phyloP scores from a whole-genome alignment of 2,113 vertebrate genomes.

The Leptosomus discolor region DNA sequence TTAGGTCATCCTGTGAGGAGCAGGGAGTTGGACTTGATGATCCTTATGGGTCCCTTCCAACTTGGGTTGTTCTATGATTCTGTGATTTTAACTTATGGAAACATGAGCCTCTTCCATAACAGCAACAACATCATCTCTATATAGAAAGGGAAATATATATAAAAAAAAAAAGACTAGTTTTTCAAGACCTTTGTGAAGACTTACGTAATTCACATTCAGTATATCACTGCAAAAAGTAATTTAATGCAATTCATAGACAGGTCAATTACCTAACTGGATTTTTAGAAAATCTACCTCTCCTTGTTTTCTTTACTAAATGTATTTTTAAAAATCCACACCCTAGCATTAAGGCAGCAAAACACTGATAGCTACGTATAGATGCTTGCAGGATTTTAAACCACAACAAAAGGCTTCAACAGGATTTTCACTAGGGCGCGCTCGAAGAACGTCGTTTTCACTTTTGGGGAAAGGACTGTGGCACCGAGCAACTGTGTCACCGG shows the following conservation, averaged over 20 bases:
- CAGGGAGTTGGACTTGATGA: background rate
- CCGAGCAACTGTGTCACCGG: background rate
- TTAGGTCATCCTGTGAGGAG: background rate
- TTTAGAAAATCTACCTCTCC: background rate
- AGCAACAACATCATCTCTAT: background rate
- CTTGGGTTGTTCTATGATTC: background rate
- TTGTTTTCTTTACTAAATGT: background rate
- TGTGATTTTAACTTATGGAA: background rate
- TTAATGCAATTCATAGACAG: background rate
- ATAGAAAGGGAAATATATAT: background rate
- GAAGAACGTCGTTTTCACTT: background rate
- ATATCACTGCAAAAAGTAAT: background rate
- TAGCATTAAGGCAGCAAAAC: background rate
- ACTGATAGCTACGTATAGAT: background rate
- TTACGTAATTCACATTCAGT: background rate
- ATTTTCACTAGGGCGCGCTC: slow-evolving; percentile 30
- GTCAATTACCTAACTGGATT: background rate
- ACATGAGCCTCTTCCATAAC: background rate
- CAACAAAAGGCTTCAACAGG: background rate
- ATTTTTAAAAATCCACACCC: background rate
- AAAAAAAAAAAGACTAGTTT: background rate
- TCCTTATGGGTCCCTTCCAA: background rate
- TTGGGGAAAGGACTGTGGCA: fast-evolving
- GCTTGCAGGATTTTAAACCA: background rate
- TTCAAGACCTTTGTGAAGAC: background rate